Evolutionary conservation across 2,113 vertebrate genomes (phyloP).

Genomic region (Perognathus longimembris): DNA sequence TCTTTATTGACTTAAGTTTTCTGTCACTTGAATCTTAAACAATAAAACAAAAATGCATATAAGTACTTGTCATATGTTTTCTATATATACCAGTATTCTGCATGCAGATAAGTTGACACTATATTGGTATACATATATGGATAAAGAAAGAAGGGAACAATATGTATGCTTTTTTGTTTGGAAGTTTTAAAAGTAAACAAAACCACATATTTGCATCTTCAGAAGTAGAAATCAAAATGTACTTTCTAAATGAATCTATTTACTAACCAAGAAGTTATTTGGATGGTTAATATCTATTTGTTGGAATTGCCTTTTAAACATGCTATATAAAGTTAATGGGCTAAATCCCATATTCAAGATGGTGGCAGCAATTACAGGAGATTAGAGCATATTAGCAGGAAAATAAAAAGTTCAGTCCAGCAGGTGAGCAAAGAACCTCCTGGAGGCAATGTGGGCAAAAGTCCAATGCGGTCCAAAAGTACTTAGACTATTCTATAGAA

Average conservation of each 20-base stretch:
- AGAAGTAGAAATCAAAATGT: slow-evolving; percentile 46
- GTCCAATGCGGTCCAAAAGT: background rate
- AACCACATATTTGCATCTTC: slow-evolving; percentile 44
- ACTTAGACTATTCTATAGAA: background rate
- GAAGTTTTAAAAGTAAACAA: slow-evolving; percentile 6
- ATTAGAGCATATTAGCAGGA: slow-evolving; percentile 33
- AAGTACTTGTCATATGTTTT: background rate
- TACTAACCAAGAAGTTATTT: slow-evolving; percentile 60
- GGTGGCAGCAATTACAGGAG: slow-evolving; percentile 28
- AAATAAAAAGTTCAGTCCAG: background rate
- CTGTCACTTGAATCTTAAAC: background rate
- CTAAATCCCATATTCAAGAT: slow-evolving; percentile 65
- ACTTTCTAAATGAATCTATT: slow-evolving; percentile 44
- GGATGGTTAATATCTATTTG: slow-evolving; percentile 60
- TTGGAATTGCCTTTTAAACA: slow-evolving; percentile 70
- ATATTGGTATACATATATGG: background rate
- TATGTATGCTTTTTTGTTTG: background rate
- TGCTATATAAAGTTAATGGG: slow-evolving; percentile 65
- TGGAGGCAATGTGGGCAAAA: background rate
- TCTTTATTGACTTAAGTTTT: background rate
- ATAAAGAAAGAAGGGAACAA: background rate
- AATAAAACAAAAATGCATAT: background rate
- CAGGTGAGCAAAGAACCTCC: background rate
- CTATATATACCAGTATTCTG: background rate
- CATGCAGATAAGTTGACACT: background rate